Evolutionary conservation across 1,140 invertebrate genomes (phyloP).

Genomic region (Panagrolaimus sp.): DNA sequence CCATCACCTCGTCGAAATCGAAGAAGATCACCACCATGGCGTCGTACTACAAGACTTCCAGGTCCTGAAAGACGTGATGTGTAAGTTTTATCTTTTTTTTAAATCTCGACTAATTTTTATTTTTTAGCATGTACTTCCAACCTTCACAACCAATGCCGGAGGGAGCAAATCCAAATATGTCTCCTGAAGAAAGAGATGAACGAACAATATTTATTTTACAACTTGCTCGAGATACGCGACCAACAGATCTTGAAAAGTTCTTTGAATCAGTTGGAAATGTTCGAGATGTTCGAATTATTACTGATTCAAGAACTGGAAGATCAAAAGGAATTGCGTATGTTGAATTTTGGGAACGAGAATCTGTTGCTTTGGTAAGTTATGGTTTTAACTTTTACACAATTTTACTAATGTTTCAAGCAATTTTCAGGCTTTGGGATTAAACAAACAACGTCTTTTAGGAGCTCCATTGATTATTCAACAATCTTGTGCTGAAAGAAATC

Average conservation of each 20-base stretch:
- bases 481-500: conserved; percentile 96
- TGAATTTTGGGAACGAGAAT: conserved; percentile 95
- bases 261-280: conserved; percentile 98
- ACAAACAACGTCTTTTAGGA: conserved; percentile 89
- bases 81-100: conserved; percentile 37
- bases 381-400: not conserved
- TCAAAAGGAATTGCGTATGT: conserved; percentile 99
- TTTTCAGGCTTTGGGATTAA: conserved; percentile 82
- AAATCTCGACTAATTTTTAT: not conserved
- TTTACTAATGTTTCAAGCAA: not conserved
- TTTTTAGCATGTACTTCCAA: conserved; percentile 58
- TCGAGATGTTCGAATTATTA: conserved; percentile 93
- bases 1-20: not conserved
- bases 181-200: conserved; percentile 93
- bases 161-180: conserved; percentile 66
- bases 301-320: conserved; percentile 93
- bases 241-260: conserved; percentile 95
- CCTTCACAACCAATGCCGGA: conserved; percentile 50
- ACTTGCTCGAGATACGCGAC: conserved; percentile 76
- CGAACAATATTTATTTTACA: conserved; percentile 98
- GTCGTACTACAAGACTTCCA: conserved; percentile 42
- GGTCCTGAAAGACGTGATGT: conserved; percentile 58
- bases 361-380: conserved; percentile 76
- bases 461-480: conserved; percentile 96
- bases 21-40: conserved; percentile 19